These are phyloP conservation scores for Gymnobelideus leadbeateri DNA, from an alignment of 2,113 vertebrate genomes.

Conservation along the genomic window DNA sequence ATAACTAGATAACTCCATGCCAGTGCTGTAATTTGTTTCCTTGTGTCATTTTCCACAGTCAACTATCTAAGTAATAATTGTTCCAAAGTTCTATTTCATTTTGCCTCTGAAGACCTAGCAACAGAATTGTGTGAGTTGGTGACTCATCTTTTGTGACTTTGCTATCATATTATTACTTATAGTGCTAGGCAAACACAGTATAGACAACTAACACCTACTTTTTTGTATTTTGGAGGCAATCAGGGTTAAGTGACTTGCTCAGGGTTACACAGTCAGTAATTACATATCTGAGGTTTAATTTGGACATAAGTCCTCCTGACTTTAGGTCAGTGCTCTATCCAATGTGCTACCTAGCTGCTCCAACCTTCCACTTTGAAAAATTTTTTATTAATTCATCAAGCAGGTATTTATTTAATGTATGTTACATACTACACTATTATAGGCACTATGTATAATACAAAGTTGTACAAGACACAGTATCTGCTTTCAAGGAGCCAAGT, in stretches of 20 bases:
- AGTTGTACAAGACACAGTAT: neutral
- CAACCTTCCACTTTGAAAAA: constrained; percentile 23
- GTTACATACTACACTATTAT: neutral
- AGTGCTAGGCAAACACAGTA: neutral
- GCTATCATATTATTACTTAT: constrained; percentile 1
- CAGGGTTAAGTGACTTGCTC: neutral
- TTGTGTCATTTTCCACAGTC: neutral
- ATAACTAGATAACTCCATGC: neutral
- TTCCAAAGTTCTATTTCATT: constrained; percentile 41
- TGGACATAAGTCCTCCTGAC: too few species aligned
- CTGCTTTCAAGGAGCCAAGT: constrained; percentile 49
- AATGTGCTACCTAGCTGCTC: neutral
- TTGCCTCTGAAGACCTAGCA: constrained; percentile 30
- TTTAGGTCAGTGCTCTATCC: neutral
- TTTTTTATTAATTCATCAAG: constrained; percentile 3
- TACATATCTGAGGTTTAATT: too few species aligned
- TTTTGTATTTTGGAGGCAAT: neutral
- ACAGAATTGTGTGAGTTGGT: constrained; percentile 41
- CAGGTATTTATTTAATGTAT: constrained; percentile 39
- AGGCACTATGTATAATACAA: constrained; percentile 29
- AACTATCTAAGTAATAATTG: constrained; percentile 9
- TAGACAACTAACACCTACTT: neutral
- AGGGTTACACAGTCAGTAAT: too few species aligned
- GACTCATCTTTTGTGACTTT: constrained; percentile 20
- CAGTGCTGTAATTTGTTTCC: neutral